These are phyloP conservation scores for Carcharodon carcharias DNA, from an alignment of 2,797 vertebrate genomes.

Conservation along the genomic window DNA sequence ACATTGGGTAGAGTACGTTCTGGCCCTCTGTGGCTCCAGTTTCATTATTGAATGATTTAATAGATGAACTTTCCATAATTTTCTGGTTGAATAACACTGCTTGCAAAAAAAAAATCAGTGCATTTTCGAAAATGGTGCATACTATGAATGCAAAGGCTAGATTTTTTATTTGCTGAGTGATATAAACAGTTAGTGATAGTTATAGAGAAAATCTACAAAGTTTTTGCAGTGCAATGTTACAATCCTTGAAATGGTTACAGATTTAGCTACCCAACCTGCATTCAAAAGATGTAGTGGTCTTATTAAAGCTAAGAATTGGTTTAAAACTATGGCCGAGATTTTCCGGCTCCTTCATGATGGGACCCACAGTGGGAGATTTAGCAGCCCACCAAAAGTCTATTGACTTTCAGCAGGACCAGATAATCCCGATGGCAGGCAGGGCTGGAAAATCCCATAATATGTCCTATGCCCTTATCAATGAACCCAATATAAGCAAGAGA, in stretches of 20 bases:
- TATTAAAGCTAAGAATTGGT: too few species aligned
- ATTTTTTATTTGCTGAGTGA: not conserved
- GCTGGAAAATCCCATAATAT: too few species aligned
- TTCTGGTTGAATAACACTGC: constrained; percentile 25
- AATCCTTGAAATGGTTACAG: not conserved
- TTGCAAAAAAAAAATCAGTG: not conserved
- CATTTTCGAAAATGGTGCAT: not conserved
- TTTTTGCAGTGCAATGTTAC: not conserved
- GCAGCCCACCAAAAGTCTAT: too few species aligned
- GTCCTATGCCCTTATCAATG: not conserved
- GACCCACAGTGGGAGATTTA: too few species aligned
- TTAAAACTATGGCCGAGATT: too few species aligned
- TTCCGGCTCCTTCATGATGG: too few species aligned
- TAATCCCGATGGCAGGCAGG: too few species aligned
- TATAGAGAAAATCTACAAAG: not conserved
- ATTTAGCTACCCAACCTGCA: not conserved
- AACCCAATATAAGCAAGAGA: not conserved
- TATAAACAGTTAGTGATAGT: not conserved
- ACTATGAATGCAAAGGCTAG: not conserved
- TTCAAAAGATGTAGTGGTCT: too few species aligned
- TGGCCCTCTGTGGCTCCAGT: constrained; percentile 35
- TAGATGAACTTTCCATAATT: constrained; percentile 36
- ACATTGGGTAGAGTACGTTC: constrained; percentile 14
- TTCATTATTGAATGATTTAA: constrained; percentile 35
- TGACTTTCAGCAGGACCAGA: too few species aligned